A percentile compares a stretch with the other conserved stretches of the same genome.
Conservation (phyloP, 2,888 invertebrate species). For the Cyrtodaria siliqua region DNA sequence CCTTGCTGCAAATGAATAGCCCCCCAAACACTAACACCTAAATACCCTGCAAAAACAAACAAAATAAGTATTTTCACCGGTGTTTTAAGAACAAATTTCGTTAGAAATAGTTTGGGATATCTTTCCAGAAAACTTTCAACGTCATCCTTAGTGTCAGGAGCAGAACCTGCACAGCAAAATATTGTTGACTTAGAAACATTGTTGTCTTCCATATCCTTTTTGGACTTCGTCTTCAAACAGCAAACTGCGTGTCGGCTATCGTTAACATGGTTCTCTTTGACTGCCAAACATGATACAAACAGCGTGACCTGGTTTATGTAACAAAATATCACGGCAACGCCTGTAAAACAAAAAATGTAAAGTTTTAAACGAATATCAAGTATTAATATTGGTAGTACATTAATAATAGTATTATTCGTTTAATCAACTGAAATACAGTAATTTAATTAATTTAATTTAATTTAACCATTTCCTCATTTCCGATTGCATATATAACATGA, state of each 20-base stretch:
- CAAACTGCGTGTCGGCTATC: slow-evolving; percentile 67
- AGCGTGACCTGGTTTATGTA: slow-evolving; percentile 80
- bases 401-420: no score
- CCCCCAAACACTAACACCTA: slow-evolving; percentile 71
- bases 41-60: slow-evolving; percentile 65
- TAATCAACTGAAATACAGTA: no score
- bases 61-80: slow-evolving; percentile 64
- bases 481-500: no score
- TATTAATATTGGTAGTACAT: no score
- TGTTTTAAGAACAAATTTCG: slow-evolving; percentile 52
- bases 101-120: slow-evolving; percentile 59
- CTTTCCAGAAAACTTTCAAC: slow-evolving; percentile 70
- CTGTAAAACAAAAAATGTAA: slow-evolving; percentile 65
- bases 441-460: no score
- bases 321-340: slow-evolving; percentile 78
- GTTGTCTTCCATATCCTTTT: slow-evolving; percentile 45
- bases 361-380: no score
- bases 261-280: slow-evolving; percentile 74
- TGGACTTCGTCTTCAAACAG: slow-evolving; percentile 39
- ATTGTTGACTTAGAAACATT: slow-evolving; percentile 6
- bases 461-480: no score
- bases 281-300: slow-evolving; percentile 77
- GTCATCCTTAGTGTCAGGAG: slow-evolving; percentile 52
- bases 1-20: slow-evolving; percentile 70
- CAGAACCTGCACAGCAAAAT: slow-evolving; percentile 81